Evolutionary conservation across 2,113 vertebrate species (phyloP), one percentile per base, ranked within the genome.

Genomic region (Labrus mixtus): DNA sequence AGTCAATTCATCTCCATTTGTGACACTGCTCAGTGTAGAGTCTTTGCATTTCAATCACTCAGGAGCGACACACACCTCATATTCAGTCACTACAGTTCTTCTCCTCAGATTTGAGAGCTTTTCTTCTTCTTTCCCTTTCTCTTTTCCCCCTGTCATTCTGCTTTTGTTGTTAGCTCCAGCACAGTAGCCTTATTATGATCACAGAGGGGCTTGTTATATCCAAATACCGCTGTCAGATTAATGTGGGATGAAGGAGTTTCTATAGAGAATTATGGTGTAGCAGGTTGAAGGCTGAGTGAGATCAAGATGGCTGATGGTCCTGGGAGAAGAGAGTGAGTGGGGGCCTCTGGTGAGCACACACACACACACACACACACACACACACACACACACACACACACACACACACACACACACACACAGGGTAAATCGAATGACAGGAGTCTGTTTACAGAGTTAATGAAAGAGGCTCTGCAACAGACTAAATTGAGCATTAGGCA

Each of bases 371-470:
- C n/a, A n/a, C n/a, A n/a, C n/a, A n/a, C n/a, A n/a, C n/a, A n/a
- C n/a, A n/a, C n/a, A n/a, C n/a, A n/a, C n/a, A n/a, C n/a, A n/a
- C n/a, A n/a, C n/a, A n/a, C n/a, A n/a, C n/a, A n/a, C n/a, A n/a
- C n/a, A n/a, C n/a, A n/a, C n/a, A n/a, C n/a, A n/a, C n/a, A n/a
- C n/a, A n/a, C n/a, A n/a, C n/a, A n/a, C 36, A 75, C 71, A 76
- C 36, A 53, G 23, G 23, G 50, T 53, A 61, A 68, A 81, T 29
- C 70, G 67, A 73, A 81, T 67, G 62, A 25, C 62, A 57, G 56
- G 55, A 76, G 79, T 81, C 66, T 84, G 79, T 87, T 88, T 79
- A 45, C 68, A 68, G 76, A 89, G 84, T 83, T 91, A 87, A 89
- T 87, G 58, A 85, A 90, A 58, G 73, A 55, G 56, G 54, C 65